Base-by-base conservation (phyloP, 2,888 invertebrate genomes). In the Ichneumoninae sp. region DNA sequence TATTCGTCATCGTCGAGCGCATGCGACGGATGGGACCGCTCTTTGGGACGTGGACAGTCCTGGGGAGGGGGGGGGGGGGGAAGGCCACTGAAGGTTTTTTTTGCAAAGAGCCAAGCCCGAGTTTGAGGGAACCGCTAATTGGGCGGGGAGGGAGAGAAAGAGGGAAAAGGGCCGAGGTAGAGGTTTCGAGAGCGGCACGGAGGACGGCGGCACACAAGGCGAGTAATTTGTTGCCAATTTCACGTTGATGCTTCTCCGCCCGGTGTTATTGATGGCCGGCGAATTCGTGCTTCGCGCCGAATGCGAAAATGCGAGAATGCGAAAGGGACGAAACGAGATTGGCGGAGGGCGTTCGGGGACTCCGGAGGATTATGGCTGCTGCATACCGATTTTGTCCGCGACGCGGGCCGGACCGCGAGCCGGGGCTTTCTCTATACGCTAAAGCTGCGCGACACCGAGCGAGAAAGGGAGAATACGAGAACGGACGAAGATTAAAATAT, bases 181-280 rank as follows among this genome's bases (percentile, higher is more conserved):
- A 70, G 60, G 60, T 54, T 52, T 65, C 74, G 54, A 81, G 76
- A 74, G 83, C 78, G 85, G 75, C 68, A 30, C 65, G 70, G 75
- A 57, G 66, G 85, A 75, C 16, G 19, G 63, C 65, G 40, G 79
- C 74, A 80, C 87, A 88, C 81, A 86, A 79, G 85, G 69, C 83
- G 88, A 88, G 91, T 91, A 92, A 92, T 92, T 92, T 92, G 91
- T 91, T 92, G 90, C 89, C 91, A 91, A 92, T 92, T 91, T 91
- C 90, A 88, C 91, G 91, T 89, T 89, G 90, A 91, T 90, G 89
- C 87, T 81, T 83, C 81, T 78, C 71, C 81, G 60, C n/a, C 57
- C 65, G 68, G 82, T 78, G 83, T 86, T 87, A 87, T 87, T 86
- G 86, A 87, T 86, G 87, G 86, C 70, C 83, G 65, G 30, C 54